Percentiles rank a stretch among this genome's conserved stretches.
phyloP scores from a whole-genome alignment of 2,888 invertebrate species.

The Lumbricus terrestris region DNA sequence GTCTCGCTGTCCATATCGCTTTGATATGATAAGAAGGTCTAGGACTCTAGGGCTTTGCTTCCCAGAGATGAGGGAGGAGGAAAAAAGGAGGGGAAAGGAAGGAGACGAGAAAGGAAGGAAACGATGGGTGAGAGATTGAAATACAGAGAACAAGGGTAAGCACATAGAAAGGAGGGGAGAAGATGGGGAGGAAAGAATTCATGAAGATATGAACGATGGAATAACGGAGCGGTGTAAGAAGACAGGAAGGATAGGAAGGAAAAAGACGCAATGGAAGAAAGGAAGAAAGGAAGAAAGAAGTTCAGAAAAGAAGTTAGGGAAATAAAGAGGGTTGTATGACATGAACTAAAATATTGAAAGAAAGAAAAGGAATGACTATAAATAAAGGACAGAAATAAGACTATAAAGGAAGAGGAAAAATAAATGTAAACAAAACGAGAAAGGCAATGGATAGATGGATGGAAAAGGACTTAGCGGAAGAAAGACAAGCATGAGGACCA shows the following conservation, averaged over 20 bases:
- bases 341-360: background rate
- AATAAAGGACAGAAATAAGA: background rate
- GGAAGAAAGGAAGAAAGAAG: background rate
- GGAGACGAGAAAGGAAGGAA: background rate
- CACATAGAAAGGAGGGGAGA: background rate
- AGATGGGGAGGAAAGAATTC: background rate
- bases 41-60: background rate
- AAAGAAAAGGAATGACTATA: background rate
- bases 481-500: too few species aligned
- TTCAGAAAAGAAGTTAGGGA: background rate
- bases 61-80: background rate
- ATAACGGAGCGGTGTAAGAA: background rate
- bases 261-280: background rate
- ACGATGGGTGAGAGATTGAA: background rate
- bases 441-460: background rate
- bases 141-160: background rate
- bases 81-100: background rate
- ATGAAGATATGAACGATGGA: background rate
- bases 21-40: slow-evolving; percentile 3
- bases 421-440: too few species aligned
- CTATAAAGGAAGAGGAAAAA: background rate
- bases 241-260: background rate
- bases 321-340: background rate
- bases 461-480: background rate
- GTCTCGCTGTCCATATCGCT: background rate